phyloP scores from a whole-genome alignment of 1,140 invertebrate genomes.

The Aradophagus sp. region DNA sequence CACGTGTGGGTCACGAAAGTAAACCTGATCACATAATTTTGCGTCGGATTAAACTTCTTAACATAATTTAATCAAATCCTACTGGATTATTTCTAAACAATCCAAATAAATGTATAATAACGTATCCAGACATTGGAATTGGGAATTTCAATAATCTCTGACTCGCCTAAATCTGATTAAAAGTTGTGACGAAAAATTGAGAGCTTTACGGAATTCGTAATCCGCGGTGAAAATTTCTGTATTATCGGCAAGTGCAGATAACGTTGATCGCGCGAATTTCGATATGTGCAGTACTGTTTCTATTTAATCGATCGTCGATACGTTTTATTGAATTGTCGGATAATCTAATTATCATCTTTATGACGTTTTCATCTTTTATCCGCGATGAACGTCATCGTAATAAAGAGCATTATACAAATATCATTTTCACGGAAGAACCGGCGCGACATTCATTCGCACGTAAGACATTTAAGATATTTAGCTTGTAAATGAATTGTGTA shows the following conservation, averaged over 20 bases:
- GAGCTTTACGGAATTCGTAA: no score
- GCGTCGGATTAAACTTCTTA: conserved; percentile 1
- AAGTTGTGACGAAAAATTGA: no score
- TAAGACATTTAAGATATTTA: no score
- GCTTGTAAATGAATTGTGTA: conserved; percentile 8
- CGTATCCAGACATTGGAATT: no score
- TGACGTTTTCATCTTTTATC: conserved; percentile 7
- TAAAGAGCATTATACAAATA: conserved; percentile 11
- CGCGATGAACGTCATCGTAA: background rate
- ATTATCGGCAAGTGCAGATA: conserved; percentile 25
- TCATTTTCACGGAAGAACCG: conserved; percentile 1
- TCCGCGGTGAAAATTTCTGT: conserved; percentile 10
- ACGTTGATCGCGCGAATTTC: background rate
- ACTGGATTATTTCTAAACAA: no score
- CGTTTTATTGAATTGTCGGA: conserved; percentile 32
- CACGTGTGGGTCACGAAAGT: conserved; percentile 46
- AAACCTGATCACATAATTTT: conserved; percentile 9
- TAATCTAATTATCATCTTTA: conserved; percentile 37
- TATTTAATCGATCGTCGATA: conserved; percentile 41
- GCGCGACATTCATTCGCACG: background rate
- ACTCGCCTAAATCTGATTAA: no score
- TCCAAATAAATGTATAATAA: no score
- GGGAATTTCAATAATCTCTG: no score
- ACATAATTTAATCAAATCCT: background rate
- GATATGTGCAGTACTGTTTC: conserved; percentile 10